A percentile compares a stretch with the other conserved stretches of the same genome.
Conservation (phyloP, 2,113 vertebrate species). For the Ciconia maguari region DNA sequence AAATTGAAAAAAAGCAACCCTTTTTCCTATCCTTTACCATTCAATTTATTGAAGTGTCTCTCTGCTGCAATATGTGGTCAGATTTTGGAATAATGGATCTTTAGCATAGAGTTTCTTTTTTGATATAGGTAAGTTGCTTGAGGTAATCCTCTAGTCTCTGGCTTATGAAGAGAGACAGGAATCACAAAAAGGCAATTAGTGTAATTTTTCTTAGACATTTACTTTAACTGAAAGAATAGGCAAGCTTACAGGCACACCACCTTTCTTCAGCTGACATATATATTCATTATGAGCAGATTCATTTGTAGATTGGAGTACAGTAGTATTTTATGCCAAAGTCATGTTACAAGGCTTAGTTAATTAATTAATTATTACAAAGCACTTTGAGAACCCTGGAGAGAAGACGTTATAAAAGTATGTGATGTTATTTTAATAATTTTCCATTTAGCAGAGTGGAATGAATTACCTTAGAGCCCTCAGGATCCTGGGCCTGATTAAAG, state of each 20-base stretch:
- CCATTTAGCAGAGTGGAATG: conserved; percentile 21
- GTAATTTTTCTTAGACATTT: not conserved
- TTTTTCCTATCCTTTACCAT: not conserved
- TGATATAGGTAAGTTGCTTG: not conserved
- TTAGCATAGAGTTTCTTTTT: not conserved
- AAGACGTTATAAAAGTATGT: not conserved
- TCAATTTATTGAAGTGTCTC: not conserved
- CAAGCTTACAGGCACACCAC: not conserved
- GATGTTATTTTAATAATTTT: conserved; percentile 51
- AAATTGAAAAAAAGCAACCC: not conserved
- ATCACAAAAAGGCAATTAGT: not conserved
- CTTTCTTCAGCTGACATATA: not conserved
- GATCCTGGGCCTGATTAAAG: conserved; percentile 22
- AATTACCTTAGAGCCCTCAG: not conserved
- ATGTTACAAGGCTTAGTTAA: conserved; percentile 17
- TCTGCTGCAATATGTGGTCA: not conserved
- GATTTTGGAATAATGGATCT: not conserved
- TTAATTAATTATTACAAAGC: conserved; percentile 58
- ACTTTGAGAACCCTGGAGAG: conserved; percentile 47
- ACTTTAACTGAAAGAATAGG: not conserved
- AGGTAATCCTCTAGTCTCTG: not conserved
- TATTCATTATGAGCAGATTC: not conserved
- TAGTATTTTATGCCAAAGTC: conserved; percentile 18
- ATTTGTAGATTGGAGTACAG: not conserved
- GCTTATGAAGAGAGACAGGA: not conserved